phyloP scores from a whole-genome alignment of 2,888 invertebrate genomes.

The Anaspis maculata region DNA sequence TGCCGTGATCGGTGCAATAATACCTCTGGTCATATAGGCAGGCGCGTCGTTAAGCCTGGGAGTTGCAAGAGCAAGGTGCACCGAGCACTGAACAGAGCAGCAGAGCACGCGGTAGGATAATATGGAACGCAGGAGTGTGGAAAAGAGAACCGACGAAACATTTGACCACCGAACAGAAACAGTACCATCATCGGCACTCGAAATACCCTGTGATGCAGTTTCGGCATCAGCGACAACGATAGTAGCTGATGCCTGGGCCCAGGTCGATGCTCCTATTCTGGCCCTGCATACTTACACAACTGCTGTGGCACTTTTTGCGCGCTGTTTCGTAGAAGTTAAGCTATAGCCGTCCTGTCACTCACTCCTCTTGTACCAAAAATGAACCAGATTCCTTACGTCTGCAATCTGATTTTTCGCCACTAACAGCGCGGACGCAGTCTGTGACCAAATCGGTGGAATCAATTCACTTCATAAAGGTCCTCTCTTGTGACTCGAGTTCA shows the following conservation, averaged over 20 bases:
- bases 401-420: constrained; percentile 15
- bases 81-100: too few species aligned
- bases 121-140: not conserved
- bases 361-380: constrained; percentile 28
- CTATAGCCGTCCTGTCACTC: constrained; percentile 33
- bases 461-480: not conserved
- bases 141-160: constrained; percentile 6
- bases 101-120: not conserved
- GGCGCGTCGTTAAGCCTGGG: constrained; percentile 6
- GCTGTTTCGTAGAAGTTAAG: constrained; percentile 32
- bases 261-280: constrained; percentile 35
- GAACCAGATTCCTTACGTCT: constrained; percentile 28
- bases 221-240: constrained; percentile 17
- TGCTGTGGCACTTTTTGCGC: constrained; percentile 33
- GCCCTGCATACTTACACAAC: constrained; percentile 32
- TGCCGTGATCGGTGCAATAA: constrained; percentile 7
- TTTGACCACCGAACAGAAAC: constrained; percentile 4
- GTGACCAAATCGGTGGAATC: not conserved
- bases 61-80: constrained; percentile 11
- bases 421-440: constrained; percentile 1
- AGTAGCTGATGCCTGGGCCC: constrained; percentile 17
- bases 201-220: constrained; percentile 18
- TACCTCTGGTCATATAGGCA: constrained; percentile 7
- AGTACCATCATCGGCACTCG: constrained; percentile 10
- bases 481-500: too few species aligned